Conservation (phyloP, 2,797 vertebrate genomes). For the Betta splendens region DNA sequence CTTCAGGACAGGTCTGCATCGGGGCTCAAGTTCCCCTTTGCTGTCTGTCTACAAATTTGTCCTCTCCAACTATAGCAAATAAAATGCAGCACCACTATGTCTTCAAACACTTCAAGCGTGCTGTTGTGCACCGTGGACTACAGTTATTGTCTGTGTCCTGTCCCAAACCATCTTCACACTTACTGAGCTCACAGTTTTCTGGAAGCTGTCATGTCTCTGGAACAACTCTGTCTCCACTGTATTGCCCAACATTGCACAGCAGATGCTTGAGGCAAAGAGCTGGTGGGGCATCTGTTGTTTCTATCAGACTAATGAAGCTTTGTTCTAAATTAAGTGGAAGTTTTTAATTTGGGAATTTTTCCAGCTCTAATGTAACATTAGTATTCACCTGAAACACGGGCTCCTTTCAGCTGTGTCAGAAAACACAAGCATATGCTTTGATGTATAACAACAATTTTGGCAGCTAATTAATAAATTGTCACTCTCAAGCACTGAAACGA, state of each 20-base stretch:
- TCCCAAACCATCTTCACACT: conserved; percentile 7
- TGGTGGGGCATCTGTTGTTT: conserved; percentile 15
- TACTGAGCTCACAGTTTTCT: not conserved
- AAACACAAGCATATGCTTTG: conserved; percentile 10
- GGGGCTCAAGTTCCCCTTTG: not conserved
- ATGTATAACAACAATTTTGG: conserved; percentile 27
- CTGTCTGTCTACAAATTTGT: not conserved
- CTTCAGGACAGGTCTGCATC: not conserved
- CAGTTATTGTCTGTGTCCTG: conserved; percentile 11
- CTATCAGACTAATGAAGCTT: conserved; percentile 11
- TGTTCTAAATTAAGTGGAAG: conserved; percentile 12
- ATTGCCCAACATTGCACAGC: conserved; percentile 1
- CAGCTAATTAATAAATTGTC: conserved; percentile 53
- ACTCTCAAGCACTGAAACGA: conserved; percentile 16
- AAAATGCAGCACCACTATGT: conserved; percentile 2
- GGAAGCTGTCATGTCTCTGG: conserved; percentile 22
- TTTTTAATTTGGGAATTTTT: conserved; percentile 6
- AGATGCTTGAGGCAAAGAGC: conserved; percentile 21
- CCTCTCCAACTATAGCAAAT: not conserved
- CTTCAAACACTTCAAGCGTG: conserved; percentile 2
- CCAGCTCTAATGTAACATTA: conserved; percentile 11
- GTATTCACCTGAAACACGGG: conserved; percentile 18
- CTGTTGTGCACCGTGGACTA: conserved; percentile 5
- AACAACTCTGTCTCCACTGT: not conserved
- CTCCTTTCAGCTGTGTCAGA: conserved; percentile 16